phyloP scores from a whole-genome alignment of 2,113 vertebrate genomes.

The Callospermophilus lateralis region DNA sequence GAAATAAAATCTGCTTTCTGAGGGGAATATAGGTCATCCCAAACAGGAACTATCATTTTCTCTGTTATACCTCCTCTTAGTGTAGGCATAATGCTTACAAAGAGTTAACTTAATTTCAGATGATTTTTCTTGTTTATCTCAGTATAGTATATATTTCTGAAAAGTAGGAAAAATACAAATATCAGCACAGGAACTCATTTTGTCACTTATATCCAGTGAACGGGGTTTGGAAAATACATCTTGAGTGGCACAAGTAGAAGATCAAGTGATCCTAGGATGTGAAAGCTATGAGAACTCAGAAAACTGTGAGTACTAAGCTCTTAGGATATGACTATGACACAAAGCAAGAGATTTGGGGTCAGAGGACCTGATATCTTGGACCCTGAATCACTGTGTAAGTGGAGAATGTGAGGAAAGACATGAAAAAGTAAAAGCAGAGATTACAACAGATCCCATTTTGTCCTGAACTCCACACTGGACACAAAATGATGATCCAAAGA shows the following conservation, averaged over 20 bases:
- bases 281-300: background rate
- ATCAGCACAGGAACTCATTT: background rate
- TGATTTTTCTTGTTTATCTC: background rate
- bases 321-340: background rate
- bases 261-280: background rate
- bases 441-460: background rate
- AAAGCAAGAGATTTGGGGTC: background rate
- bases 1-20: background rate
- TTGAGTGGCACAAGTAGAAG: background rate
- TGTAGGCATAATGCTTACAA: background rate
- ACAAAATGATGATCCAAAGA: background rate
- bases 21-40: background rate
- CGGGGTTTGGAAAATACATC: background rate
- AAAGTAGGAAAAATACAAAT: background rate
- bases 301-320: background rate
- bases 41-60: background rate
- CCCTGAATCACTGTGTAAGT: background rate
- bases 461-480: accelerated
- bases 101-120: background rate
- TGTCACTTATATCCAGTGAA: background rate
- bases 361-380: background rate
- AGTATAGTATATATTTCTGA: background rate
- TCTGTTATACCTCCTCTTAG: background rate
- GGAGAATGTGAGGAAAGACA: background rate
- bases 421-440: background rate